A percentile compares a stretch with the other conserved stretches of the same genome.
Evolutionary conservation across 2,113 vertebrate genomes (phyloP).

Genomic region (Erinaceus europaeus): DNA sequence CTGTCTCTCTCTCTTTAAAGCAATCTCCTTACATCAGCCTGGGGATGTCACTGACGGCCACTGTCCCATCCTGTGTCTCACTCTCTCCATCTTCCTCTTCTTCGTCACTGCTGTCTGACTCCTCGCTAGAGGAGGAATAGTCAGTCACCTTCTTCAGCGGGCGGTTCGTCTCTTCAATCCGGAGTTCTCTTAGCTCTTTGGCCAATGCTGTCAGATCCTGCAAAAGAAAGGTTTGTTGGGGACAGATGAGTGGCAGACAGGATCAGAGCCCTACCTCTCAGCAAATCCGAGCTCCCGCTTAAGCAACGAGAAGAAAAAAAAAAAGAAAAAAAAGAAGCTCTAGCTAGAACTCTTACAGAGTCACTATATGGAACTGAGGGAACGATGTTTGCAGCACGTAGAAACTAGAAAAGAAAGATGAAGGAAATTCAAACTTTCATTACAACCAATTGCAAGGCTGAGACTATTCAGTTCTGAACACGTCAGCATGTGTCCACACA

Average conservation of each 20-base stretch:
- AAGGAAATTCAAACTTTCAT: constrained; percentile 77
- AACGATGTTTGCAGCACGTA: constrained; percentile 81
- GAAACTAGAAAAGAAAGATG: constrained; percentile 83
- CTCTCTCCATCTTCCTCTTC: constrained; percentile 95
- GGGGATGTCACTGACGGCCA: constrained; percentile 98
- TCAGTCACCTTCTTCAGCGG: constrained; percentile 98
- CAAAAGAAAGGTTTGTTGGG: constrained; percentile 53
- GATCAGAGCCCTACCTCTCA: constrained; percentile 53
- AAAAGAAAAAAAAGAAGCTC: constrained; percentile 78
- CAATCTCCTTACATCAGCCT: constrained; percentile 92
- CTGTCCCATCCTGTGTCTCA: constrained; percentile 91
- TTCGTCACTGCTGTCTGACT: constrained; percentile 94
- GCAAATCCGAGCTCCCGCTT: constrained; percentile 80
- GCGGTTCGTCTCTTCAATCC: constrained; percentile 94
- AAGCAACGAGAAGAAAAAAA: constrained; percentile 79
- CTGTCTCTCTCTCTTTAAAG: background rate
- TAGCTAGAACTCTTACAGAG: constrained; percentile 78
- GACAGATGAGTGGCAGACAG: background rate
- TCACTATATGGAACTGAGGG: constrained; percentile 76
- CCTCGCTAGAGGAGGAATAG: constrained; percentile 98
- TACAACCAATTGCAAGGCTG: constrained; percentile 79
- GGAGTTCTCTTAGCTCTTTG: constrained; percentile 95
- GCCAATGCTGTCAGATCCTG: constrained; percentile 98
- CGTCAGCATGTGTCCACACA: constrained; percentile 61
- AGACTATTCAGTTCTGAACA: constrained; percentile 74